Base-by-base conservation (phyloP, 2,113 vertebrate genomes). In the Misgurnus mizolepis region DNA sequence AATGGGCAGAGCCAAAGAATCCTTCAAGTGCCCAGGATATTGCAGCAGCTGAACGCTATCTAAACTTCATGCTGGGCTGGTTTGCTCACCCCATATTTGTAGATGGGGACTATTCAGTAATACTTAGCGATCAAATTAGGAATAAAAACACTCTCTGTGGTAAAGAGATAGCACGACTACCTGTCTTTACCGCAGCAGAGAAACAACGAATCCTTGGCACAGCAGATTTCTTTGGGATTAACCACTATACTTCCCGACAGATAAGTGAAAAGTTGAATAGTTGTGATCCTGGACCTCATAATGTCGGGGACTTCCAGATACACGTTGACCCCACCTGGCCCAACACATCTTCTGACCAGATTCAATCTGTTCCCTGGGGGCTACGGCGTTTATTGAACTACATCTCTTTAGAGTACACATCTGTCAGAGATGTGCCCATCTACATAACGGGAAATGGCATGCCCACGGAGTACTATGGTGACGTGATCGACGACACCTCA, bases 1-100 rank as follows among this genome's bases (percentile, higher is more conserved):
- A 97, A 73, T 99, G 97, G 97, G 96, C 93, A 22, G 95, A 97
- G 58, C 96, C 97, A 9, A 79, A 62, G 41, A 83, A 90, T 55
- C 81, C 91, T 4, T 11, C 81, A 78, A 91, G 6, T 45, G 68
- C 85, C 0, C 92, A 94, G 84, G 96, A 97, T 0, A 4, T 94
- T 67, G 86, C 50, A 17, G 96, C 96, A 49, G 91, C 96, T 2
- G 94, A 97, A 72, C 95, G 94, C 67, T 98, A 95, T 89, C 83
- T 99, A 76, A 93, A 97, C 70, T 96, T 96, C 87, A 98, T 95
- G 95, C 90, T 99, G 45, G 97, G 97, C 84, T 98, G 95, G 95
- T 99, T 98, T 89, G 97, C 96, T 82, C 96, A 99, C 84, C 97
- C 97, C 4, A 76, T 99, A 84, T 97, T 98, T 88, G 91, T 97